These are phyloP conservation scores for Leuciscus idus DNA, from an alignment of 2,113 vertebrate genomes.

Conservation along the genomic window DNA sequence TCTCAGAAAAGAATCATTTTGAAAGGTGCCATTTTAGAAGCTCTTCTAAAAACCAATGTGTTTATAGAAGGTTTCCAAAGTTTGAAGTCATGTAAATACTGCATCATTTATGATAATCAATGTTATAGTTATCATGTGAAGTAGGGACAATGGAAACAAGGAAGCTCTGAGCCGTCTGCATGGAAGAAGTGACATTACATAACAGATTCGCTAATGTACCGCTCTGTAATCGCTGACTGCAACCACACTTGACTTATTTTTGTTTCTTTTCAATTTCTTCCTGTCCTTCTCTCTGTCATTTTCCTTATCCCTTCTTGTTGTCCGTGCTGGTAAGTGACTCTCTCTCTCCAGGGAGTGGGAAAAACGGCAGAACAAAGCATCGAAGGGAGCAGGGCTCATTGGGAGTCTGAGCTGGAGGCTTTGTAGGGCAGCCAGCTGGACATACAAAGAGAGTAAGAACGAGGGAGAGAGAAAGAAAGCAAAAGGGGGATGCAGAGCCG, in stretches of 20 bases:
- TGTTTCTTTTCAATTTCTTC: conserved; percentile 53
- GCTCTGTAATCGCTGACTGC: conserved; percentile 10
- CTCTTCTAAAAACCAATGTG: neutral
- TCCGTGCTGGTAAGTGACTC: conserved; percentile 67
- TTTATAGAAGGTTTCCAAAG: neutral
- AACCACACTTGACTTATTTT: conserved; percentile 47
- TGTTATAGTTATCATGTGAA: neutral
- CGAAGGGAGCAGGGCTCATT: conserved; percentile 75
- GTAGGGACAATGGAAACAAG: neutral
- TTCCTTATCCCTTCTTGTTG: conserved; percentile 59
- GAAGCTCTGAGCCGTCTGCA: neutral
- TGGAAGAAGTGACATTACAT: neutral
- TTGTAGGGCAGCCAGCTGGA: conserved; percentile 82
- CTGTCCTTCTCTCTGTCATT: conserved; percentile 26
- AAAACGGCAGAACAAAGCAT: conserved; percentile 80
- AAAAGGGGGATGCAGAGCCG: conserved; percentile 51
- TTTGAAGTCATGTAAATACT: neutral
- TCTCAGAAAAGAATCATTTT: neutral
- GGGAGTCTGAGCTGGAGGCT: conserved; percentile 70
- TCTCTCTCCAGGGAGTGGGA: conserved; percentile 78
- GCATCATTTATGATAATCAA: neutral
- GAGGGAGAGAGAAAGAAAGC: conserved; percentile 59
- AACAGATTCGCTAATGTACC: neutral
- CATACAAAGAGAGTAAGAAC: conserved; percentile 77
- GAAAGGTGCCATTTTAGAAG: neutral